Base-by-base conservation (phyloP, 2,888 invertebrate species). In the Balanococcus diminutus region DNA sequence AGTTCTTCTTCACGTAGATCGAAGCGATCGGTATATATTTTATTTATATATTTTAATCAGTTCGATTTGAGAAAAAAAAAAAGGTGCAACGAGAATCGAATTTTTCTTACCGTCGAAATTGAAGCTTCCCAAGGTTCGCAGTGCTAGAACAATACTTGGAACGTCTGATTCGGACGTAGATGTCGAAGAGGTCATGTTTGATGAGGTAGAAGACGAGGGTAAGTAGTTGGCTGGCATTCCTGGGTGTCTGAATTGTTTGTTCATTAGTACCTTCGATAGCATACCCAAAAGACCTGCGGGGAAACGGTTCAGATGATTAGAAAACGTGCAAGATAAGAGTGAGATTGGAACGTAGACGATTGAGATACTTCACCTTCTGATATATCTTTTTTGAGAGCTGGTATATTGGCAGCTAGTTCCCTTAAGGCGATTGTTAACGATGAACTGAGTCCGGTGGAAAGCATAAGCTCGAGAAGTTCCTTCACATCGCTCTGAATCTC, bases 341-440 rank as follows among this genome's bases (percentile, higher is more conserved):
- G 82, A 51, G 61, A 19, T 22, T 19, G 42, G 39, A 81, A 39
- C 22, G 42, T 31, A 81, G 42, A 8, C n/a, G 22, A 51, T 46
- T 46, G 46, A 46, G n/a, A 16, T 2, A n/a, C 2, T 46, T 11
- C 75, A 89, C 89, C 98, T 89, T 97, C 96, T 81, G 98, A 97
- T 89, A 99, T 98, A 89, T 96, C 95, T 83, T 93, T 92, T 90
- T 96, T 97, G 19, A 99, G 91, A 81, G 93, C 92, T 0, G 98
- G 97, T 79, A 99, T 94, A 89, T 95, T 95, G 87, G 93, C 93
- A 28, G 97, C 97, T 72, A 99, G 91, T 90, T 98, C 98, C 87
- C 96, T 93, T 36, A 99, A 91, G 86, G 98, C 96, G 51, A 96
- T 95, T 0, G 98, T 98, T 86, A 99, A 91, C 0, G 97, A 95